Evolutionary conservation across 2,797 vertebrate species (phyloP).

Genomic region (Knipowitschia caucasica): DNA sequence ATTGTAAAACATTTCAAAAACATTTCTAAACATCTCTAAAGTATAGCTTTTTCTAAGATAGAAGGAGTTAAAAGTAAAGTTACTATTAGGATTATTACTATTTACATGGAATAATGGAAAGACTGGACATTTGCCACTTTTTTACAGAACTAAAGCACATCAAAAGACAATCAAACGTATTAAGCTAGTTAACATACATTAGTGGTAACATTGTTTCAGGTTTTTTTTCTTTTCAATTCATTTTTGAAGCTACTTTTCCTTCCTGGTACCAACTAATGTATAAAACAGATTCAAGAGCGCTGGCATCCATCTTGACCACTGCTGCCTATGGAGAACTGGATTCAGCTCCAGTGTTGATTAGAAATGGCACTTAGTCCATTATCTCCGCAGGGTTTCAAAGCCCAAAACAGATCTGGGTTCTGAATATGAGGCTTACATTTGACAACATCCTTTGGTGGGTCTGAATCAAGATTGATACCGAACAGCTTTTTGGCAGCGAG

Average conservation of each 20-base stretch:
- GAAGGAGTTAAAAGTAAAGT: too few relatives aligned
- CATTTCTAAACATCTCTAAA: too few relatives aligned
- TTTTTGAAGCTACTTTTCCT: neutral
- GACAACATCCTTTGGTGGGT: constrained; percentile 61
- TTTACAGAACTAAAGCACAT: neutral
- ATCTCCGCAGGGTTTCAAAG: constrained; percentile 63
- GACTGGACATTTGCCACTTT: neutral
- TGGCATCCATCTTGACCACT: constrained; percentile 33
- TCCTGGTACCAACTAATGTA: constrained; percentile 11
- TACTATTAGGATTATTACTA: too few relatives aligned
- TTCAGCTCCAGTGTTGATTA: constrained; percentile 59
- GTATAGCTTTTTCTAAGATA: too few relatives aligned
- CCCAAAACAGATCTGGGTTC: constrained; percentile 52
- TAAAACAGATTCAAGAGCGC: constrained; percentile 19
- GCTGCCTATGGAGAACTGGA: constrained; percentile 36
- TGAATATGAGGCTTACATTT: constrained; percentile 61
- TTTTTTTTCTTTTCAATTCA: too few relatives aligned
- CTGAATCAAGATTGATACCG: constrained; percentile 66
- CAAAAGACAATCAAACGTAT: neutral
- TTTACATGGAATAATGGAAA: too few relatives aligned
- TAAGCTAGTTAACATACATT: neutral
- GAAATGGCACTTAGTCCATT: constrained; percentile 71
- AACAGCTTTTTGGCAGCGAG: constrained; percentile 68
- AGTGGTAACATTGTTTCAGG: too few relatives aligned
- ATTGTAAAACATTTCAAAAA: too few relatives aligned